A percentile compares a stretch with the other conserved stretches of the same genome.
phyloP scores from a whole-genome alignment of 2,888 invertebrate species.

The Bellardia bayeri region DNA sequence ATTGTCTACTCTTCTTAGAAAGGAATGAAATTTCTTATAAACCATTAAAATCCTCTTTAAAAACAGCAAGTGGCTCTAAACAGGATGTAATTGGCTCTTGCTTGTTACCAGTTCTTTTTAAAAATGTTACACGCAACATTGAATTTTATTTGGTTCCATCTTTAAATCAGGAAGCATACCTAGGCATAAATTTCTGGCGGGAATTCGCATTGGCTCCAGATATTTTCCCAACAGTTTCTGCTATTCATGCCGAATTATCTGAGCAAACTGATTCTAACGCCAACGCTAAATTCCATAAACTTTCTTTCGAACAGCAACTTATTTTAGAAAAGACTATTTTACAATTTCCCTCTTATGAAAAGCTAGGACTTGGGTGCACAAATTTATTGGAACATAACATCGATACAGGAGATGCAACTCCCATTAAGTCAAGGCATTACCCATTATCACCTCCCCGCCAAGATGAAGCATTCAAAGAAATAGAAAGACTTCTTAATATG shows the following conservation, averaged over 20 bases:
- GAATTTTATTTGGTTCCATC: too few relatives aligned
- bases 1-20: too few relatives aligned
- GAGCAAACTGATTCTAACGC: neutral
- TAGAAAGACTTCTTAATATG: constrained; percentile 21
- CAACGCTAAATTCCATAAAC: neutral
- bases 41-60: too few relatives aligned
- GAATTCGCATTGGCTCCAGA: constrained; percentile 5
- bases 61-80: too few relatives aligned
- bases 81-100: too few relatives aligned
- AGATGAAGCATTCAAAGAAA: constrained; percentile 29
- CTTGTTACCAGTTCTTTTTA: too few relatives aligned
- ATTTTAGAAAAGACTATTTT: neutral
- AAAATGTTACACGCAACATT: too few relatives aligned
- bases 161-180: too few relatives aligned
- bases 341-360: constrained; percentile 37
- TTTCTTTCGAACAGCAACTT: constrained; percentile 1
- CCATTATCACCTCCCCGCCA: constrained; percentile 34
- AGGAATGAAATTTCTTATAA: too few relatives aligned
- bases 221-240: neutral
- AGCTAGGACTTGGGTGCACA: neutral
- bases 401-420: neutral
- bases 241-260: neutral
- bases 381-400: too few relatives aligned
- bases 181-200: too few relatives aligned
- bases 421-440: constrained; percentile 44